Percentiles rank a stretch among this genome's conserved stretches.
Conservation (phyloP, 2,888 invertebrate species). For the Noctua janthe region DNA sequence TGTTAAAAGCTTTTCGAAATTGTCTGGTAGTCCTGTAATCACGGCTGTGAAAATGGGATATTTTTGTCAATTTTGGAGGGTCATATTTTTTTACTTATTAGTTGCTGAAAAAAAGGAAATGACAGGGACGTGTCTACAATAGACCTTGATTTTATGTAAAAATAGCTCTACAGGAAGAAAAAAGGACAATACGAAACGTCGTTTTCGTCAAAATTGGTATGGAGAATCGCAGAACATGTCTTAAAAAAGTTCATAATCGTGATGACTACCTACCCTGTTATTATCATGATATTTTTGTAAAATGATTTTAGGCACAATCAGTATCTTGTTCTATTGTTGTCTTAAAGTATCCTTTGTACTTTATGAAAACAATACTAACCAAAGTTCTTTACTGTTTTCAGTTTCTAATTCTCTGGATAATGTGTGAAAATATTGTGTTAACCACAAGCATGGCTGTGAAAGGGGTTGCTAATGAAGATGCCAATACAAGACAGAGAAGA, state of each 20-base stretch:
- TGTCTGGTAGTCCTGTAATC: no score
- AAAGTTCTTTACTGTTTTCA: conserved; percentile 30
- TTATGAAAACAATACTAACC: conserved; percentile 1
- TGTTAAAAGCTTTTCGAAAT: no score
- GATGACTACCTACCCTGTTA: not conserved
- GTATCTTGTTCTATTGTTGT: not conserved
- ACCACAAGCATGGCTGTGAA: conserved; percentile 30
- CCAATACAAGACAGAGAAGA: conserved; percentile 37
- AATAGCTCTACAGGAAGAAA: no score
- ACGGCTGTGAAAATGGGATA: no score
- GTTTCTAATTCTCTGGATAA: conserved; percentile 42
- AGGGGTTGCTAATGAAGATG: not conserved
- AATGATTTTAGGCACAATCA: not conserved
- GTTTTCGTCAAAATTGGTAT: no score
- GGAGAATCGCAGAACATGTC: no score
- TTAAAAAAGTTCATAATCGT: not conserved
- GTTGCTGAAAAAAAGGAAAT: no score
- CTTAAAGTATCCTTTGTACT: not conserved
- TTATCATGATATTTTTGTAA: not conserved
- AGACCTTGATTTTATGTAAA: no score
- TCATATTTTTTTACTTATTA: no score
- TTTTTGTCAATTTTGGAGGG: no score
- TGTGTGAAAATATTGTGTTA: conserved; percentile 19
- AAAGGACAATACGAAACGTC: no score
- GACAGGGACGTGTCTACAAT: no score